A percentile compares a stretch with the other conserved stretches of the same genome.
These are phyloP conservation scores for Pseudococcus jackbeardsleyi DNA, from an alignment of 2,888 invertebrate genomes.

Conservation along the genomic window DNA sequence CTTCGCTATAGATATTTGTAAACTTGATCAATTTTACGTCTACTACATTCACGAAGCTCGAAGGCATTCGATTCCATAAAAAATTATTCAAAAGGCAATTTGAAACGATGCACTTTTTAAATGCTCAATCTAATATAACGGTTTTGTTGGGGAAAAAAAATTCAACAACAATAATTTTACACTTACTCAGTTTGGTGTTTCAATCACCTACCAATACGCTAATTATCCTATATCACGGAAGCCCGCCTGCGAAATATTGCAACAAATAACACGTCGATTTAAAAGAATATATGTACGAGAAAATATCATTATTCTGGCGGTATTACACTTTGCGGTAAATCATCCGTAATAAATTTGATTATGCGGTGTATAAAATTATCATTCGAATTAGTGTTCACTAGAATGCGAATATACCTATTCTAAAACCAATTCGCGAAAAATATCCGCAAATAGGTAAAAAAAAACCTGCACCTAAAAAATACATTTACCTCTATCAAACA, in stretches of 20 bases:
- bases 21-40: too few relatives aligned
- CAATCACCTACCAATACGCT: neutral
- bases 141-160: too few relatives aligned
- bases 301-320: neutral
- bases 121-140: too few relatives aligned
- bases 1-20: too few relatives aligned
- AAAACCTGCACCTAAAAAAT: neutral
- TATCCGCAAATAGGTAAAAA: neutral
- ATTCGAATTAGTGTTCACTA: neutral
- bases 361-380: neutral
- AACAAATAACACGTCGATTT: constrained; percentile 18
- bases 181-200: neutral
- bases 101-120: too few relatives aligned
- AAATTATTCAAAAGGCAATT: too few relatives aligned
- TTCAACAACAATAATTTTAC: too few relatives aligned
- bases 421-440: neutral
- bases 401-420: neutral
- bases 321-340: neutral
- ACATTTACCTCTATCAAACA: neutral
- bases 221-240: neutral
- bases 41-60: too few relatives aligned
- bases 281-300: neutral
- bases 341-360: constrained; percentile 6
- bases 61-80: too few relatives aligned
- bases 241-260: neutral